Evolutionary conservation across 1,140 invertebrate genomes (phyloP).

Genomic region (Anthonomus grandis): DNA sequence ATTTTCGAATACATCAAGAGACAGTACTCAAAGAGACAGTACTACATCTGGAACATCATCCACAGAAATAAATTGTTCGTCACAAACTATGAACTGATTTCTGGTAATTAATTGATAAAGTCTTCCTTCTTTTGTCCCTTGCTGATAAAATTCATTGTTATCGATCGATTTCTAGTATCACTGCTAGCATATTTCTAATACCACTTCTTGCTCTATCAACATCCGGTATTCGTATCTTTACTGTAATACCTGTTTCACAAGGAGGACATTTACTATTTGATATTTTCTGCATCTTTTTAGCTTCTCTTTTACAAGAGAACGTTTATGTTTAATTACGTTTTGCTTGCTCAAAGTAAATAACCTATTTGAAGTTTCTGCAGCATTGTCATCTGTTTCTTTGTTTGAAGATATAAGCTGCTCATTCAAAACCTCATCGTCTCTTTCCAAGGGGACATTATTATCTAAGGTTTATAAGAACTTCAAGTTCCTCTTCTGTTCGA

Average conservation of each 20-base stretch:
- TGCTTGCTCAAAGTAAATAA: constrained; percentile 5
- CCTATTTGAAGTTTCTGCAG: background rate
- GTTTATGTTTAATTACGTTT: constrained; percentile 3
- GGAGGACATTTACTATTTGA: constrained; percentile 21
- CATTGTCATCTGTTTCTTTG: background rate
- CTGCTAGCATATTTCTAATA: constrained; percentile 16
- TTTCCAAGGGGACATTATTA: too few species aligned
- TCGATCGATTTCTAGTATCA: background rate
- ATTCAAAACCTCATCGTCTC: too few species aligned
- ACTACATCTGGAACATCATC: constrained; percentile 14
- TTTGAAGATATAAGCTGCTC: too few species aligned
- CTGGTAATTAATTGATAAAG: background rate
- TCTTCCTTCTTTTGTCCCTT: background rate
- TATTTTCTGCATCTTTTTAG: constrained; percentile 24
- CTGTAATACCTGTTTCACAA: constrained; percentile 25
- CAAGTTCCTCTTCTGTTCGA: constrained; percentile 18
- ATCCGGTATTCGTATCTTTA: constrained; percentile 28
- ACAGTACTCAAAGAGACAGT: constrained; percentile 22
- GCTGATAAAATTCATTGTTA: background rate
- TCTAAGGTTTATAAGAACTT: background rate
- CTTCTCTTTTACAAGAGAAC: constrained; percentile 11
- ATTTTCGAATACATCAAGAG: too few species aligned
- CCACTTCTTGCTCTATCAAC: constrained; percentile 15
- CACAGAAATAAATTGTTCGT: background rate
- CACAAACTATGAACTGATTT: constrained; percentile 15